A percentile compares a stretch with the other conserved stretches of the same genome.
Conservation (phyloP, 2,888 invertebrate genomes). For the Mellilla xanthometata region DNA sequence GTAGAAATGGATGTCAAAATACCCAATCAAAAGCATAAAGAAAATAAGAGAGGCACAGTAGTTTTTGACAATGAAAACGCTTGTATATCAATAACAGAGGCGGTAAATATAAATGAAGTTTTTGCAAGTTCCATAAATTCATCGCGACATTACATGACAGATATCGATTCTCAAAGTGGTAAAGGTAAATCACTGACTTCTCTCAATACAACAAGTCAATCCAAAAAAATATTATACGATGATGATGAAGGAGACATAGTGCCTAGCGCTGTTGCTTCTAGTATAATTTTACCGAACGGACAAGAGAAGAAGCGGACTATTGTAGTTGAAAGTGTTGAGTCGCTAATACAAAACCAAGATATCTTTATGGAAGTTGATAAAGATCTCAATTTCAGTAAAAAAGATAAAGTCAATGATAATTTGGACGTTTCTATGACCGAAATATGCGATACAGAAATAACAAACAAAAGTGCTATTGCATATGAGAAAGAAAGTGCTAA, state of each 20-base stretch:
- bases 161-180: too few relatives aligned
- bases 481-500: background rate
- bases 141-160: too few relatives aligned
- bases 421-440: slow-evolving; percentile 18
- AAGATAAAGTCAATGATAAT: background rate
- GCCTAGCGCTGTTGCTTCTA: slow-evolving; percentile 25
- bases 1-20: too few relatives aligned
- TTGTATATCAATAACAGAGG: too few relatives aligned
- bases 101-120: too few relatives aligned
- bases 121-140: too few relatives aligned
- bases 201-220: slow-evolving; percentile 1
- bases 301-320: slow-evolving; percentile 1
- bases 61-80: too few relatives aligned
- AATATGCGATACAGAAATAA: background rate
- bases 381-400: background rate
- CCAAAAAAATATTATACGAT: slow-evolving; percentile 19
- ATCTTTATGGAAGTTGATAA: slow-evolving; percentile 11
- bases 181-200: too few relatives aligned
- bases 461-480: too few relatives aligned
- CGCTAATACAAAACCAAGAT: slow-evolving; percentile 7
- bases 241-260: slow-evolving; percentile 19
- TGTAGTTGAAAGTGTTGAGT: background rate
- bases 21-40: too few relatives aligned
- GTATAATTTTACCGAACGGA: slow-evolving; percentile 8
- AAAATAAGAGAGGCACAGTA: too few relatives aligned